Evolutionary conservation across 1,140 invertebrate species (phyloP).

Genomic region (Thalassaphorura encarpata): DNA sequence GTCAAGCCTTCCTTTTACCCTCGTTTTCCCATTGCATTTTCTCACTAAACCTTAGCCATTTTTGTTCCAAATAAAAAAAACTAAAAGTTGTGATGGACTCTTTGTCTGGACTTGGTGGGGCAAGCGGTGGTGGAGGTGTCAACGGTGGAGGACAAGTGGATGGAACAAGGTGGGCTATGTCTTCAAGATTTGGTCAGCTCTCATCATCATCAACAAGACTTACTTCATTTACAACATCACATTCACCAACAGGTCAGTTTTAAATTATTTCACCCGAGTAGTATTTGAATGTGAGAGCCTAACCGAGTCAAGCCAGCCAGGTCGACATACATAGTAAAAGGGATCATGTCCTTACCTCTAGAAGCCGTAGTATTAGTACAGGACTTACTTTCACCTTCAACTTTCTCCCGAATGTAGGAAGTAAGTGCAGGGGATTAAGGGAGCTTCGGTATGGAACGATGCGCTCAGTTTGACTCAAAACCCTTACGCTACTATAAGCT

Average conservation of each 20-base stretch:
- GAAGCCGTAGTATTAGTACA: background rate
- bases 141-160: background rate
- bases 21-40: background rate
- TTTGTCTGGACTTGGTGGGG: background rate
- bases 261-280: background rate
- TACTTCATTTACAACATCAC: constrained; percentile 18
- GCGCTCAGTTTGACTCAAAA: background rate
- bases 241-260: constrained; percentile 18
- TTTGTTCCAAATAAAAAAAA: background rate
- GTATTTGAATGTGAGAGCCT: background rate
- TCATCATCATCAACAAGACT: constrained; percentile 13
- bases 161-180: constrained; percentile 14
- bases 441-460: no score
- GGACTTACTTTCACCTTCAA: no score
- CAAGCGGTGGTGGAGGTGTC: background rate
- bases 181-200: constrained; percentile 14
- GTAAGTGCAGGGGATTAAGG: no score
- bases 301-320: background rate
- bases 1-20: background rate
- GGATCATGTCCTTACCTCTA: background rate
- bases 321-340: constrained; percentile 1
- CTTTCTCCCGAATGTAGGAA: background rate
- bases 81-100: constrained; percentile 6
- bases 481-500: background rate
- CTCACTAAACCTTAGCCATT: background rate